A percentile compares a stretch with the other conserved stretches of the same genome.
Conservation (phyloP, 2,113 vertebrate genomes). For the Oncorhynchus kisutch region DNA sequence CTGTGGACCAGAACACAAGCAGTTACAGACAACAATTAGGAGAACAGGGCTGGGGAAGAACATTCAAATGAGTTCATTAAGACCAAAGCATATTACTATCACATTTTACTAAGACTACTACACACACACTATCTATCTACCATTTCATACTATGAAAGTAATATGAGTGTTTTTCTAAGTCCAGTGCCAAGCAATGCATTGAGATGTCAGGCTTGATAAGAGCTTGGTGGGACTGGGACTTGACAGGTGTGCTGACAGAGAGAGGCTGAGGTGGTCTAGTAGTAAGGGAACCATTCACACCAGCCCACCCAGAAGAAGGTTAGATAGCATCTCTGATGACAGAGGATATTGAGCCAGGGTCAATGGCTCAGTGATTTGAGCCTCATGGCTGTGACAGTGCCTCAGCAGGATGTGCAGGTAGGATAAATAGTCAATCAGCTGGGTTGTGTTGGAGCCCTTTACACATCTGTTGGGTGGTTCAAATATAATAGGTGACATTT, state of each 20-base stretch:
- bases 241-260: slow-evolving; percentile 24
- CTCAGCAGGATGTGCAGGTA: slow-evolving; percentile 7
- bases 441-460: not conserved
- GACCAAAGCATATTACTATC: not conserved
- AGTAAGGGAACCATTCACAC: not conserved
- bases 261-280: slow-evolving; percentile 41
- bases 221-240: slow-evolving; percentile 20
- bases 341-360: slow-evolving; percentile 47
- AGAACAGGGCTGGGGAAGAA: not conserved
- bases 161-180: slow-evolving; percentile 14
- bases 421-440: slow-evolving; percentile 6
- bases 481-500: too few species aligned
- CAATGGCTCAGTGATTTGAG: slow-evolving; percentile 49
- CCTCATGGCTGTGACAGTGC: slow-evolving; percentile 25
- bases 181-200: slow-evolving; percentile 31
- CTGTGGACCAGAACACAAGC: slow-evolving; percentile 66
- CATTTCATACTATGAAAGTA: too few species aligned
- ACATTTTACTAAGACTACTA: too few species aligned
- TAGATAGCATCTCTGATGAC: slow-evolving; percentile 53
- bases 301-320: slow-evolving; percentile 44
- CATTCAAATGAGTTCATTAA: not conserved
- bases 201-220: slow-evolving; percentile 28
- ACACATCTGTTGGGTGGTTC: slow-evolving; percentile 1
- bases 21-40: slow-evolving; percentile 7
- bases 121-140: too few species aligned